Conservation (phyloP, 2,888 invertebrate species). For the Melinopterus prodromus region DNA sequence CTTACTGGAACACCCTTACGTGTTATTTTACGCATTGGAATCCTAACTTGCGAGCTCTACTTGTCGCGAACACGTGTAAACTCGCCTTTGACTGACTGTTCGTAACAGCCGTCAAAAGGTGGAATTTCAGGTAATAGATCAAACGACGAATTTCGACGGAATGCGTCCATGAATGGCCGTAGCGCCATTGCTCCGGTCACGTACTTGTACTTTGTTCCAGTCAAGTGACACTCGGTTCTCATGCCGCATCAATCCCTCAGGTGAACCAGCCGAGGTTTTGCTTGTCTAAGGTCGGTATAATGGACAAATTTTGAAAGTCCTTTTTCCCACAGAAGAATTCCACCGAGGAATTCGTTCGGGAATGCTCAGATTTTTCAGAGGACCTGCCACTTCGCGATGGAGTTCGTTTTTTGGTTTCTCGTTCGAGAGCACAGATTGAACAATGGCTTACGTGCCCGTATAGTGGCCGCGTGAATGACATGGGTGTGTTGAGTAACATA, state of each 20-base stretch:
- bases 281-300: background rate
- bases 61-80: background rate
- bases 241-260: background rate
- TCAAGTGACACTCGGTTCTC: constrained; percentile 23
- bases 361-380: background rate
- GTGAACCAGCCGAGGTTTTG: background rate
- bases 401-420: background rate
- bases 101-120: background rate
- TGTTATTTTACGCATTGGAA: background rate
- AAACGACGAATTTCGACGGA: background rate
- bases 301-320: background rate
- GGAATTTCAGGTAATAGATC: constrained; percentile 4
- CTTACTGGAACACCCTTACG: background rate
- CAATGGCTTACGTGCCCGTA: background rate
- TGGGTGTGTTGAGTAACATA: background rate
- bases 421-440: background rate
- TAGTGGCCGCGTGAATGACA: background rate
- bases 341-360: background rate
- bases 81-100: background rate
- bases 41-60: background rate
- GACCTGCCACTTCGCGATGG: background rate
- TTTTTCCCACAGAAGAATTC: background rate
- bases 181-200: constrained; percentile 18
- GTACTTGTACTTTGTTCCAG: constrained; percentile 4
- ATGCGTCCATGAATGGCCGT: background rate